A percentile compares a stretch with the other conserved stretches of the same genome.
Conservation (phyloP, 53 echinoderm and acorn worm genomes). For the Actinopyga echinites region DNA sequence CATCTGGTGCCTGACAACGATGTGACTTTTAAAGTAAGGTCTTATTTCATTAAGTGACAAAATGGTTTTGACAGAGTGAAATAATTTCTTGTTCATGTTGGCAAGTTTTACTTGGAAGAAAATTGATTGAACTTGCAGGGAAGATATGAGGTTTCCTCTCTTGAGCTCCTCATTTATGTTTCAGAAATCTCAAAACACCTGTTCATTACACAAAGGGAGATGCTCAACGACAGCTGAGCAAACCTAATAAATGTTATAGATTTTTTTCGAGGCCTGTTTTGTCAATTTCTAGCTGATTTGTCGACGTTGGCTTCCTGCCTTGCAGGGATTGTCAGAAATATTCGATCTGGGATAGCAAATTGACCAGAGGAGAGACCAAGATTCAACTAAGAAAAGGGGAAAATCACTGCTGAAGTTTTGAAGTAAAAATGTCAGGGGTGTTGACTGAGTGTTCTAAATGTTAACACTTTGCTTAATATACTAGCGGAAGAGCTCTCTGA, state of each 20-base stretch:
- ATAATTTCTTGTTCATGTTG: neutral
- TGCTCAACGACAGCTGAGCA: slow-evolving; percentile 23
- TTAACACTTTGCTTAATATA: slow-evolving; percentile 19
- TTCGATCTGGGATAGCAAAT: slow-evolving; percentile 35
- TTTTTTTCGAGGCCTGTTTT: slow-evolving; percentile 31
- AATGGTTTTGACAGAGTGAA: slow-evolving; percentile 20
- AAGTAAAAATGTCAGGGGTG: slow-evolving; percentile 33
- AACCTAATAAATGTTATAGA: slow-evolving; percentile 40
- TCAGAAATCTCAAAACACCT: slow-evolving; percentile 14
- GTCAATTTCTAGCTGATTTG: slow-evolving; percentile 32
- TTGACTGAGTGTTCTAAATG: slow-evolving; percentile 20
- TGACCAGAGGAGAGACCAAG: slow-evolving; percentile 11
- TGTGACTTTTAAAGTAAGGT: neutral
- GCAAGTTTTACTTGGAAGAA: neutral
- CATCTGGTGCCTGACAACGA: no score
- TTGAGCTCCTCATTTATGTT: neutral
- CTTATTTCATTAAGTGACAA: neutral
- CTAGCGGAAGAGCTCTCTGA: neutral
- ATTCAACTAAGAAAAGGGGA: slow-evolving; percentile 1
- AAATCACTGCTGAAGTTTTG: neutral
- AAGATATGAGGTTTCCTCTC: slow-evolving; percentile 24
- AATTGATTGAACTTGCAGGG: slow-evolving; percentile 11
- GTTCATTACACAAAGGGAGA: slow-evolving; percentile 23
- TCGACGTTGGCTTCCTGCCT: slow-evolving; percentile 22
- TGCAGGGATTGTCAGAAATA: slow-evolving; percentile 27